These are phyloP conservation scores for Lagodon rhomboides DNA, from an alignment of 2,797 vertebrate species.

Conservation along the genomic window DNA sequence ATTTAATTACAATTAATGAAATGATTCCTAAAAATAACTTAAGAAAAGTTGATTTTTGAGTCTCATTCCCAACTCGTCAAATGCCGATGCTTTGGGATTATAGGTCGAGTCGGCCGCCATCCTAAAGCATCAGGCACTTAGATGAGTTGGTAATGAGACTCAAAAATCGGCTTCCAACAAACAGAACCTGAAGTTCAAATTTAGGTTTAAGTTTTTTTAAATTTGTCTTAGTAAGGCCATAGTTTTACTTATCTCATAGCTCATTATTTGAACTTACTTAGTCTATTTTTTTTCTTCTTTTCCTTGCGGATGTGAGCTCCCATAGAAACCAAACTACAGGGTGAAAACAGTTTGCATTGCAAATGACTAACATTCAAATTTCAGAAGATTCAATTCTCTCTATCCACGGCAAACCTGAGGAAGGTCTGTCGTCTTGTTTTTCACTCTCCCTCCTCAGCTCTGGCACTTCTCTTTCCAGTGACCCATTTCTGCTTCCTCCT, in stretches of 20 bases:
- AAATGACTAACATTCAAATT: constrained; percentile 88
- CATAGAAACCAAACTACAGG: constrained; percentile 1
- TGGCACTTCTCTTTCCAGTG: constrained; percentile 75
- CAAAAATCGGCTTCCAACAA: too few species aligned
- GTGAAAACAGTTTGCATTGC: constrained; percentile 61
- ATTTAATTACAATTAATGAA: too few species aligned
- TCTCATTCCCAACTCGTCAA: too few species aligned
- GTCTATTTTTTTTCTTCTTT: constrained; percentile 5
- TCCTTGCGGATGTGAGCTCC: constrained; percentile 30
- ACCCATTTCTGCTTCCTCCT: constrained; percentile 73
- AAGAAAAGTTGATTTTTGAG: too few species aligned
- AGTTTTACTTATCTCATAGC: not conserved
- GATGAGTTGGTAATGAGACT: too few species aligned
- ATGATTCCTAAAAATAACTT: too few species aligned
- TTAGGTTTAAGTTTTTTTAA: not conserved
- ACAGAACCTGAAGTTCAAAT: too few species aligned
- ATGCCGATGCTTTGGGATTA: too few species aligned
- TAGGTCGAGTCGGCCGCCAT: too few species aligned
- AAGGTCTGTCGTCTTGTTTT: constrained; percentile 70
- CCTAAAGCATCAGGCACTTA: too few species aligned
- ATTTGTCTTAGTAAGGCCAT: not conserved
- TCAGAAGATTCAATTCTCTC: constrained; percentile 96
- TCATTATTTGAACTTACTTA: not conserved
- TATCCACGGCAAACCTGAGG: constrained; percentile 90
- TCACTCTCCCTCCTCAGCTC: constrained; percentile 67